Evolutionary conservation across 2,888 invertebrate genomes (phyloP).

Genomic region (Nymphalis urticae): DNA sequence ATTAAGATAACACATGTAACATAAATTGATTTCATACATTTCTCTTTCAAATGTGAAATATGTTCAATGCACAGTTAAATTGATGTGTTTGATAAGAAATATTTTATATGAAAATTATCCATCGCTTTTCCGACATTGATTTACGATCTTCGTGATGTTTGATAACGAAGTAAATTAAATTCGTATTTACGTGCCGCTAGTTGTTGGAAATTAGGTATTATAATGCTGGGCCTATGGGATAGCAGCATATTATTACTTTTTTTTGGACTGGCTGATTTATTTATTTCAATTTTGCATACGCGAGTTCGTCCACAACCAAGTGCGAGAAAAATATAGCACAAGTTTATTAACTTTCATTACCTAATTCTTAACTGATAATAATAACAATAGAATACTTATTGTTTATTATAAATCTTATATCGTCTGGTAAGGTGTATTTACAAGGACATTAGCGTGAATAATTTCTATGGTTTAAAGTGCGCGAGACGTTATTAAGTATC

Average conservation of each 20-base stretch:
- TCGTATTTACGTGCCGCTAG: background rate
- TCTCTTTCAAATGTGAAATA: background rate
- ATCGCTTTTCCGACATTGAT: constrained; percentile 15
- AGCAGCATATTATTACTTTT: too few relatives aligned
- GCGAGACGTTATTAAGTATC: constrained; percentile 54
- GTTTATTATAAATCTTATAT: constrained; percentile 48
- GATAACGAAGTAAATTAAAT: constrained; percentile 6
- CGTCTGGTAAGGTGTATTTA: constrained; percentile 50
- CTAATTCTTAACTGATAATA: background rate
- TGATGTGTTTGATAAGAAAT: background rate
- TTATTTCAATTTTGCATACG: too few relatives aligned
- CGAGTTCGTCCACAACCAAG: too few relatives aligned
- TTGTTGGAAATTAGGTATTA: too few relatives aligned
- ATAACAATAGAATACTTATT: constrained; percentile 21
- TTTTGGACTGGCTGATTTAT: too few relatives aligned
- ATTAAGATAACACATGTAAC: constrained; percentile 13
- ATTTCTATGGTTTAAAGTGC: constrained; percentile 58
- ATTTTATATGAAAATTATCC: background rate
- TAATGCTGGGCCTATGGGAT: too few relatives aligned
- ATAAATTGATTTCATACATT: constrained; percentile 19
- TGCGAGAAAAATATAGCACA: too few relatives aligned
- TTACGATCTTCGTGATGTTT: constrained; percentile 12
- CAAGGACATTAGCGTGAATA: constrained; percentile 69
- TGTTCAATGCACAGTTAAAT: background rate
- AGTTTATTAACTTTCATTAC: too few relatives aligned